Conservation (phyloP, 2,888 invertebrate genomes). For the Odontomyia ornata region DNA sequence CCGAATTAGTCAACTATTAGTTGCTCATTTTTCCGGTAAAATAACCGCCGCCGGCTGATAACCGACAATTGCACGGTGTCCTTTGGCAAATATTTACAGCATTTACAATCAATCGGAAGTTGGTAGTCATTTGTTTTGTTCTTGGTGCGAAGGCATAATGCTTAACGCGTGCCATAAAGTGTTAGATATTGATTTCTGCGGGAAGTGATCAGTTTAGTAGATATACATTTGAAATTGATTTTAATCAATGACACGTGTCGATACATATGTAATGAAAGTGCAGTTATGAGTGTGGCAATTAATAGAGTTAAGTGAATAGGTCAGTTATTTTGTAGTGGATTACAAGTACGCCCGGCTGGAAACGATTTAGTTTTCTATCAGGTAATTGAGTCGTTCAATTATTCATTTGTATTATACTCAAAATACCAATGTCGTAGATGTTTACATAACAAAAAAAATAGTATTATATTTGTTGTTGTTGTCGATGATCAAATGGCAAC, state of each 20-base stretch:
- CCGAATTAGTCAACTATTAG: constrained; percentile 23
- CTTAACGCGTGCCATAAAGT: not conserved
- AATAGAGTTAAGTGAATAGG: not conserved
- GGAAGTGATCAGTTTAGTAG: not conserved
- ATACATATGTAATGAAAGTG: not conserved
- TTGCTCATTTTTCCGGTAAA: constrained; percentile 27
- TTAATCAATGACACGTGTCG: constrained; percentile 19
- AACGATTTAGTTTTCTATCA: not conserved
- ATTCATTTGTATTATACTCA: no score
- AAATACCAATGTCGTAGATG: no score
- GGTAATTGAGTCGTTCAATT: no score
- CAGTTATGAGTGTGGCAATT: not conserved
- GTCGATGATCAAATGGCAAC: no score
- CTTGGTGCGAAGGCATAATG: not conserved
- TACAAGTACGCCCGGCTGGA: not conserved
- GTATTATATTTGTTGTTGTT: no score
- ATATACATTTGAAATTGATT: constrained; percentile 7
- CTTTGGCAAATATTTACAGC: constrained; percentile 36
- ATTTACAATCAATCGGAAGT: constrained; percentile 17
- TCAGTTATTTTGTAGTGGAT: not conserved
- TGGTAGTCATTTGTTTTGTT: not conserved
- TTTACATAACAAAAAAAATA: no score
- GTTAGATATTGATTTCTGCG: not conserved
- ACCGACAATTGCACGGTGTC: not conserved
- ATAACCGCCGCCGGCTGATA: not conserved